Base-by-base conservation (phyloP, 2,888 invertebrate genomes). In the Steromphala cineraria region DNA sequence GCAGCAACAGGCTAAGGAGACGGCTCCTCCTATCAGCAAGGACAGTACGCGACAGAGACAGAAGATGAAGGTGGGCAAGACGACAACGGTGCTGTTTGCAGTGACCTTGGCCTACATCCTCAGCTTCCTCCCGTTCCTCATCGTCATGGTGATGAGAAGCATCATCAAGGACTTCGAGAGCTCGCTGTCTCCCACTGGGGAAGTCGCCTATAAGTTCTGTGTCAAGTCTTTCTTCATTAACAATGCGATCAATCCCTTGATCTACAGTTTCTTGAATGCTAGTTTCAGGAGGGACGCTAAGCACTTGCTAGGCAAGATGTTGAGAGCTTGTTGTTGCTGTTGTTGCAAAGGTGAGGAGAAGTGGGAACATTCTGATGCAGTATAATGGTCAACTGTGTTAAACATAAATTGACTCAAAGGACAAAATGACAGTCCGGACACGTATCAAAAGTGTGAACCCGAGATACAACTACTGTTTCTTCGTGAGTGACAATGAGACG, bases 151-250 rank as follows among this genome's bases (percentile, higher is more conserved):
- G 2, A 74, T 90, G 17, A 80, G 91, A 62, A 90, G 89, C 81
- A 79, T 89, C 31, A 87, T 88, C 56, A 88, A 86, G 79, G 90
- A 89, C 78, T 88, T 91, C 40, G 91, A 91, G 71, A 85, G 85
- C 15, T 85, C 81, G 28, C 81, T 91, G 13, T 87, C 84, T 21
- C 87, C 89, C 0, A 82, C 85, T 1, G 87, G 86, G 24, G 91
- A 91, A 81, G 87, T 91, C 19, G 84, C 86, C 19, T 90, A 90
- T 80, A 91, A 91, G 86, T 90, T 91, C 62, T 88, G 90, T 80
- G 85, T 89, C 17, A 91, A 91, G 80, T 91, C 91, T 2, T 91
- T 89, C 83, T 90, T 91, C 81, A 89, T 91, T 36, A 91, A 91
- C 83, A 91, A 90, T 81, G 90, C 91, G n/a, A 90, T 90, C 19